A percentile compares a stretch with the other conserved stretches of the same genome.
These are phyloP conservation scores for Microchrysa polita DNA, from an alignment of 2,888 invertebrate species.

Conservation along the genomic window DNA sequence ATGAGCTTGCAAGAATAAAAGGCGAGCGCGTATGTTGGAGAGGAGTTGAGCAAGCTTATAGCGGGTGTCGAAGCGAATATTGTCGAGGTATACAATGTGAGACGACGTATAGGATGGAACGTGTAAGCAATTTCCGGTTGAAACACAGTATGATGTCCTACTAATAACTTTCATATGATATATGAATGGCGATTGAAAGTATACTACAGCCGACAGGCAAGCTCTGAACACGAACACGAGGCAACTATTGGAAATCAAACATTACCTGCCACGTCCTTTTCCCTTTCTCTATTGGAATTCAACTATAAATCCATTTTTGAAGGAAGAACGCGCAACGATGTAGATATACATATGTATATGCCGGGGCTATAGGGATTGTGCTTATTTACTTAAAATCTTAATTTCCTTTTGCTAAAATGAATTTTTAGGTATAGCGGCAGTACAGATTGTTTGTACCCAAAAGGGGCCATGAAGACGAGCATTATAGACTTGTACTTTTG, in stretches of 20 bases:
- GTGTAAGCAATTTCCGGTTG: slow-evolving; percentile 42
- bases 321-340: slow-evolving; percentile 23
- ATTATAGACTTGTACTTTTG: no score
- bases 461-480: no score
- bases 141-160: slow-evolving; percentile 34
- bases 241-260: slow-evolving; percentile 17
- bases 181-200: background rate
- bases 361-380: background rate
- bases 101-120: background rate
- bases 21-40: background rate
- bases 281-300: slow-evolving; percentile 23
- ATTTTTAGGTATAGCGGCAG: no score
- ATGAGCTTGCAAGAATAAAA: background rate
- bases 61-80: background rate
- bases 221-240: background rate
- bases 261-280: background rate
- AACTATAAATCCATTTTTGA: slow-evolving; percentile 36
- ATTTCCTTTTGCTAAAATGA: slow-evolving; percentile 32
- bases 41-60: background rate
- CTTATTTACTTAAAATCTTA: slow-evolving; percentile 17
- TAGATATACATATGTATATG: background rate
- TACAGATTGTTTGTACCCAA: no score
- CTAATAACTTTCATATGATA: slow-evolving; percentile 32
- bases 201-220: background rate
- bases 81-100: background rate